Percentiles rank a stretch among this genome's conserved stretches.
phyloP scores from a whole-genome alignment of 2,113 vertebrate species.

The Penelope pileata region DNA sequence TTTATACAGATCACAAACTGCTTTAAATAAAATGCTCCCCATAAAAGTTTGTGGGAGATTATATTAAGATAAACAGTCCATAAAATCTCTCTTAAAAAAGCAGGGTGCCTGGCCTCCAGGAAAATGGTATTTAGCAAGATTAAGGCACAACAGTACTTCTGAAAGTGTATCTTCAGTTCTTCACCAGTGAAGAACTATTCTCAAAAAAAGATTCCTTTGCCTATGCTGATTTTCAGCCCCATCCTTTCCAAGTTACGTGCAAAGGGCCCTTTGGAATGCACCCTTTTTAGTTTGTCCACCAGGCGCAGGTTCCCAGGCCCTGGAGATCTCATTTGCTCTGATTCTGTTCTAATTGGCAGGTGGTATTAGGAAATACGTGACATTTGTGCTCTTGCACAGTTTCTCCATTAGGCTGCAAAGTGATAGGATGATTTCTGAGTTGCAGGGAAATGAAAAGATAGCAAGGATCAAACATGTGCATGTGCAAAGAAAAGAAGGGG shows the following conservation, averaged over 20 bases:
- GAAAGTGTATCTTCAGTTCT: neutral
- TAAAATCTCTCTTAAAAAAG: neutral
- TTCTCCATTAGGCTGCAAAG: neutral
- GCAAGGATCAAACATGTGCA: neutral
- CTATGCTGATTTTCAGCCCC: neutral
- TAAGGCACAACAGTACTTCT: neutral
- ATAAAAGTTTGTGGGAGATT: neutral
- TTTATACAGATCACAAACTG: neutral
- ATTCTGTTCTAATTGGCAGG: neutral
- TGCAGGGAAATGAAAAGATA: neutral
- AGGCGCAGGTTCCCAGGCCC: neutral
- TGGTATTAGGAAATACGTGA: neutral
- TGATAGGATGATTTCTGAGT: neutral
- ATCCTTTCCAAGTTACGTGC: neutral
- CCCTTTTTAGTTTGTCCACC: neutral
- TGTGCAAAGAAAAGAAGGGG: neutral
- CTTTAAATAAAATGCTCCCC: constrained; percentile 3
- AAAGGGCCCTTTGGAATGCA: neutral
- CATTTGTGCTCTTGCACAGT: neutral
- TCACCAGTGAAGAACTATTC: neutral
- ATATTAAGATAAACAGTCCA: neutral
- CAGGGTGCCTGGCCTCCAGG: neutral
- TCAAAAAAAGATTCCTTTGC: neutral
- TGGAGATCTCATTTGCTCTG: neutral
- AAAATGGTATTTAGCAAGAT: neutral